Percentiles rank a stretch among this genome's conserved stretches.
Evolutionary conservation across 2,113 vertebrate genomes (phyloP).

Genomic region (Laterallus jamaicensis): DNA sequence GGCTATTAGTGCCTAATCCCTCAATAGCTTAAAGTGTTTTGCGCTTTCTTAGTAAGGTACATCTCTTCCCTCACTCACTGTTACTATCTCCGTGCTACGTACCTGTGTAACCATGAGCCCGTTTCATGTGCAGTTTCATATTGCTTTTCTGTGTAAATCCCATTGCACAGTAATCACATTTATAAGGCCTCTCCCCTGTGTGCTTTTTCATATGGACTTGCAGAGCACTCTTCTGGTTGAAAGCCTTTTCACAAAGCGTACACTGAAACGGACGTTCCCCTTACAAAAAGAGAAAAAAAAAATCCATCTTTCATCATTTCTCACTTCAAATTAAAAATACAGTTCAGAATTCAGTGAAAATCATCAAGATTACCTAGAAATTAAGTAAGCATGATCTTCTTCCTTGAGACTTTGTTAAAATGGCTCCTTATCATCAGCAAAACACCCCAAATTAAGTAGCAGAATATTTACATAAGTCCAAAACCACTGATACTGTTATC

Average conservation of each 20-base stretch:
- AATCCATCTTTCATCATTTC: neutral
- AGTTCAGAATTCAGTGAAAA: neutral
- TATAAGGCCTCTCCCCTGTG: conserved; percentile 95
- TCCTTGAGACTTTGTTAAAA: neutral
- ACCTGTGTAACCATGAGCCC: conserved; percentile 88
- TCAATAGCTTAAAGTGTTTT: neutral
- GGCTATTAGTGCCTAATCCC: neutral
- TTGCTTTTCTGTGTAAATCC: conserved; percentile 99
- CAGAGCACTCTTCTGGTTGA: conserved; percentile 98
- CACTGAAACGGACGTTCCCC: conserved; percentile 95
- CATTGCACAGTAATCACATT: conserved; percentile 92
- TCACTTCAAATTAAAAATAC: neutral
- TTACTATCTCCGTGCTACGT: neutral
- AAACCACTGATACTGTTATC: neutral
- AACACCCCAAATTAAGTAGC: neutral
- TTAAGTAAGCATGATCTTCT: neutral
- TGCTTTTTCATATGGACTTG: conserved; percentile 98
- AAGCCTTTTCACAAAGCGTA: conserved; percentile 91
- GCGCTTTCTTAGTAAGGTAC: neutral
- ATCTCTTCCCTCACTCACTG: neutral
- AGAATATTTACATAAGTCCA: neutral
- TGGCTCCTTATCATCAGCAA: neutral
- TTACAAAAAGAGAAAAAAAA: conserved; percentile 48
- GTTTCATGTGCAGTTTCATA: conserved; percentile 98
- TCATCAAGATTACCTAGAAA: neutral